Conservation (phyloP, 2,113 vertebrate species). For the Hystrix cristata region DNA sequence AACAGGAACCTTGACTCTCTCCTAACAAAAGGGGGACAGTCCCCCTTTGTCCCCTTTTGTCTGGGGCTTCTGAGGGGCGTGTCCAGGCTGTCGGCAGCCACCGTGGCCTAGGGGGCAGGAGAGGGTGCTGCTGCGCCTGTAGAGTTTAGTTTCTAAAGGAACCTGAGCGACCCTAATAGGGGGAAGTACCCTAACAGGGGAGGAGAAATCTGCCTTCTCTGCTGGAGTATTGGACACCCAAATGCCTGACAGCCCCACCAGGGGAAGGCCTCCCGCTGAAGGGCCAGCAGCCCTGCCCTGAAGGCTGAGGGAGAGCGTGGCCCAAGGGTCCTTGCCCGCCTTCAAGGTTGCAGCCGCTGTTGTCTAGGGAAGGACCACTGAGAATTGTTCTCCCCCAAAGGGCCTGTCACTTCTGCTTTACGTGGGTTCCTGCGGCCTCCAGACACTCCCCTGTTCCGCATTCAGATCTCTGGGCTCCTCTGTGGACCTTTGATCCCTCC, state of each 20-base stretch:
- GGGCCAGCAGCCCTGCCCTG: neutral
- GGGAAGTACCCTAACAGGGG: neutral
- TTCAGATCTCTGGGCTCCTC: neutral
- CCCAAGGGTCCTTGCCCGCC: conserved; percentile 27
- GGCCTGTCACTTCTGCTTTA: neutral
- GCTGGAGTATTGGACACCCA: neutral
- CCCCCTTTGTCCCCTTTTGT: conserved; percentile 83
- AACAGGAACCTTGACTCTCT: conserved; percentile 54
- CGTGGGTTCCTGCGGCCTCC: neutral
- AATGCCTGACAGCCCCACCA: neutral
- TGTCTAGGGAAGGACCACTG: conserved; percentile 30
- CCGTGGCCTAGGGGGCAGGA: conserved; percentile 23
- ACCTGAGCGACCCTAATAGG: neutral
- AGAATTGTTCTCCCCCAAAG: conserved; percentile 38
- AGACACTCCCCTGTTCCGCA: neutral
- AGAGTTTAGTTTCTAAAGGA: conserved; percentile 41
- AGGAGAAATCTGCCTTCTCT: neutral
- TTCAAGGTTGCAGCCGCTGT: conserved; percentile 33
- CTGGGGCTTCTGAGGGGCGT: conserved; percentile 70
- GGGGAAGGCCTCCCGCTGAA: neutral
- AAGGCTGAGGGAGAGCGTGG: neutral
- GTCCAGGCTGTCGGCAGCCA: conserved; percentile 37
- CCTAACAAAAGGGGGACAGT: conserved; percentile 77
- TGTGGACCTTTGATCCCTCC: conserved; percentile 9
- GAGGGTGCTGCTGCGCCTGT: neutral